Evolutionary conservation across 2,113 vertebrate genomes (phyloP), one percentile per base, ranked within the genome.

Genomic region (Cyprinodon tularosa): DNA sequence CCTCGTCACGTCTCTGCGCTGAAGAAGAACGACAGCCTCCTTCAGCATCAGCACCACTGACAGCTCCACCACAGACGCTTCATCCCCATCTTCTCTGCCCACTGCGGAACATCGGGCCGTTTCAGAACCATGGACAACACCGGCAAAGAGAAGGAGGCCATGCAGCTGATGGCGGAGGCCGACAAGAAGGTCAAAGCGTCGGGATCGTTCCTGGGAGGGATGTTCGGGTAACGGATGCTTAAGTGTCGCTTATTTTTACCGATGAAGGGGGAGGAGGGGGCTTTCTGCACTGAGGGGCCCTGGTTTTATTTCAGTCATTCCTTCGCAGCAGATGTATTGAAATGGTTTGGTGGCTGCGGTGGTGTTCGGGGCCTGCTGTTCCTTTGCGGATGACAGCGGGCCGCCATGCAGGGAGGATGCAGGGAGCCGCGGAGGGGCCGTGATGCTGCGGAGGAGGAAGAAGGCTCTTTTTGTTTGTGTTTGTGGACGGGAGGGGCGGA

Each of bases 161-260:
- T 98, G 87, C 97, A 97, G 93, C 94, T 98, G 83, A 98, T 98
- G 96, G 96, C 97, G 4, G 97, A 98, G 62, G 97, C 97, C 37
- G 97, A 98, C 92, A 98, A 98, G 84, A 95, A 97, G 84, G 96
- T 98, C 88, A 98, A 97, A 86, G 95, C 96, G 45, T 98, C 97
- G 45, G 96, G 97, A 63, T 98, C 96, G 66, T 98, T 98, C 91
- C 93, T 98, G 71, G 95, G 97, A 79, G 96, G 97, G 69, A 95
- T 98, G 92, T 98, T 98, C 89, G 97, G 96, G 97, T 98, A 93
- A 97, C 68, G 12, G 74, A 81, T 73, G 71, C 72, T 62, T 76
- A 77, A 63, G 45, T 6, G 59, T 59, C 13, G 63, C 57, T 66
- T 70, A 17, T 66, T 66, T 57, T 67, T 3, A 22, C 29, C 61